Percentiles rank a stretch among this genome's conserved stretches.
Evolutionary conservation across 1,140 invertebrate species (phyloP).

Genomic region (Diorhabda sublineata): DNA sequence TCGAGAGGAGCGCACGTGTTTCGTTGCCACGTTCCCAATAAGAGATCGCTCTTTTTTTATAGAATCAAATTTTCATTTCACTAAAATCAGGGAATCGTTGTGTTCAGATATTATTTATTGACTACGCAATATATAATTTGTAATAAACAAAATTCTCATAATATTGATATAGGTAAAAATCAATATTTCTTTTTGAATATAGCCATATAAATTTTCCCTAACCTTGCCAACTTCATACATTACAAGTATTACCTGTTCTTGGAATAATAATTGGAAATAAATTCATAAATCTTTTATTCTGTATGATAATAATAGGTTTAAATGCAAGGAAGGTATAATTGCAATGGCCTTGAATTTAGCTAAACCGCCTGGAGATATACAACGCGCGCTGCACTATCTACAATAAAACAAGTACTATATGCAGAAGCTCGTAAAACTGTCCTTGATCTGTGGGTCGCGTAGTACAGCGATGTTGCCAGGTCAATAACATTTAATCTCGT

Average conservation of each 20-base stretch:
- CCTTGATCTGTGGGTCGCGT: constrained; percentile 49
- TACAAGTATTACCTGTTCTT: constrained; percentile 8
- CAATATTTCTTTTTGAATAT: no score
- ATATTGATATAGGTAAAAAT: no score
- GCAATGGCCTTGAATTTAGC: constrained; percentile 27
- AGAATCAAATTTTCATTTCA: no score
- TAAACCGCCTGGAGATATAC: constrained; percentile 20
- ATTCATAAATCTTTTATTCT: constrained; percentile 26
- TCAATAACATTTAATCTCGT: background rate
- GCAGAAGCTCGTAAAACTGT: constrained; percentile 48
- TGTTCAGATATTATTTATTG: no score
- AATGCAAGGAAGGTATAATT: constrained; percentile 26
- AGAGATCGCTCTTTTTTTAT: no score
- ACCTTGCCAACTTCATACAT: constrained; percentile 9
- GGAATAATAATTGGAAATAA: constrained; percentile 11
- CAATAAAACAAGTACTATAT: constrained; percentile 46
- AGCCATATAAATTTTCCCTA: background rate
- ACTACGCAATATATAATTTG: no score
- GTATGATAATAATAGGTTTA: constrained; percentile 24
- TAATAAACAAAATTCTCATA: no score
- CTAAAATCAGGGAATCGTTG: no score
- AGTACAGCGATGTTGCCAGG: constrained; percentile 33
- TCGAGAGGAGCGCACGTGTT: no score
- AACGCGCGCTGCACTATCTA: constrained; percentile 32
- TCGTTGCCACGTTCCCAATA: no score